Evolutionary conservation across 2,797 vertebrate species (phyloP).

Genomic region (Phrynocephalus forsythii): DNA sequence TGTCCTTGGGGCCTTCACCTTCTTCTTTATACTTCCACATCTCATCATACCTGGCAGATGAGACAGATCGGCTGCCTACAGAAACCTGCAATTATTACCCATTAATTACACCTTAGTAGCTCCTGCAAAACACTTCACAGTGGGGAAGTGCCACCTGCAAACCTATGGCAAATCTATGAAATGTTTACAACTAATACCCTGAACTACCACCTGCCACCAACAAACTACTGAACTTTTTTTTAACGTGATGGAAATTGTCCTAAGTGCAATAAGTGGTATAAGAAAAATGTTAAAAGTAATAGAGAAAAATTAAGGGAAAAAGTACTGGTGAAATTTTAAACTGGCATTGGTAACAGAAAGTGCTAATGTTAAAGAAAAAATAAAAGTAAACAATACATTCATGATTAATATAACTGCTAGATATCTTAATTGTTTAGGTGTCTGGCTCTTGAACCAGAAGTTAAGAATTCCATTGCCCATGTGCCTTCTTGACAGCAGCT

Average conservation of each 20-base stretch:
- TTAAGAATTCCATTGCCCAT: no score
- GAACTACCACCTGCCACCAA: not conserved
- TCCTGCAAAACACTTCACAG: not conserved
- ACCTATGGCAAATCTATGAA: not conserved
- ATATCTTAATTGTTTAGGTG: no score
- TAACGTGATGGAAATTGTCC: no score
- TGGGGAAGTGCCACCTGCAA: not conserved
- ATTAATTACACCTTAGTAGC: conserved; percentile 10
- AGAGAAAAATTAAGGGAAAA: no score
- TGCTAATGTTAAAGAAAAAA: no score
- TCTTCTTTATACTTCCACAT: conserved; percentile 26
- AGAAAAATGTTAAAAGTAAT: not conserved
- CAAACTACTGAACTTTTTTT: no score
- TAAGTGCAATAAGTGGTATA: not conserved
- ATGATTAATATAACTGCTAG: no score
- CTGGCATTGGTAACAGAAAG: no score
- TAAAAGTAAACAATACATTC: no score
- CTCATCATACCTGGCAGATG: conserved; percentile 1
- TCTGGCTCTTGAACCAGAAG: no score
- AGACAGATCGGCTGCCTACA: not conserved
- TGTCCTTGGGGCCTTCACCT: not conserved
- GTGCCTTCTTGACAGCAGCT: no score
- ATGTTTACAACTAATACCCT: not conserved
- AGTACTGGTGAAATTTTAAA: no score
- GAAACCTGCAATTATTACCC: not conserved